These are phyloP conservation scores for Helicoverpa assulta DNA, from an alignment of 2,888 invertebrate species.

Conservation along the genomic window DNA sequence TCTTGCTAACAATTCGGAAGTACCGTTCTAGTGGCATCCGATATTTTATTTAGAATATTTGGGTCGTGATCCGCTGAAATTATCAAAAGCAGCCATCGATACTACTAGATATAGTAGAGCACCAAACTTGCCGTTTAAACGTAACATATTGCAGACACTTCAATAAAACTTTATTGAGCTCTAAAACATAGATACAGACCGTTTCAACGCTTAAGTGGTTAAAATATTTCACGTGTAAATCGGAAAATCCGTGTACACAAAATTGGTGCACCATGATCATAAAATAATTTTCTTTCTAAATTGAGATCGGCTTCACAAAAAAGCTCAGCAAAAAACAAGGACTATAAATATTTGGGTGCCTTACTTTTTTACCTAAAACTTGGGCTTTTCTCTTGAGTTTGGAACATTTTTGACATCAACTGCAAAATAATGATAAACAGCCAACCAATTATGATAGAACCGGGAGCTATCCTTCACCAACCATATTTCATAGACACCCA, in stretches of 20 bases:
- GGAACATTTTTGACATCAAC: background rate
- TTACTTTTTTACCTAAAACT: background rate
- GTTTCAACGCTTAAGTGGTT: constrained; percentile 21
- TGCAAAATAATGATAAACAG: background rate
- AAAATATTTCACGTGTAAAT: constrained; percentile 18
- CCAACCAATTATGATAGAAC: background rate
- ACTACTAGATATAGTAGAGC: constrained; percentile 51
- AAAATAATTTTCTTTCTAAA: background rate
- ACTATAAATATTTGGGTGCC: no score
- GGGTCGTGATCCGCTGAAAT: constrained; percentile 62
- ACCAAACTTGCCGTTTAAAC: constrained; percentile 31
- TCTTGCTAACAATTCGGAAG: constrained; percentile 84
- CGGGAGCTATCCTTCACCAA: background rate
- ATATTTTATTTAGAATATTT: constrained; percentile 73
- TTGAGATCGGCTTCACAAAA: background rate
- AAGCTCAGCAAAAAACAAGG: no score
- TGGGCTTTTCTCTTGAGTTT: background rate
- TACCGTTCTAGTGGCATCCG: constrained; percentile 80
- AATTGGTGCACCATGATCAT: background rate
- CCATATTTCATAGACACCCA: background rate
- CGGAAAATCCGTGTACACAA: background rate
- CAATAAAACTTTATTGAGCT: constrained; percentile 36
- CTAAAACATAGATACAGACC: constrained; percentile 17
- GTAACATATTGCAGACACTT: constrained; percentile 40
- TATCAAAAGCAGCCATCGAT: constrained; percentile 62